phyloP scores from a whole-genome alignment of 2,113 vertebrate species.

The Spheniscus mendiculus region DNA sequence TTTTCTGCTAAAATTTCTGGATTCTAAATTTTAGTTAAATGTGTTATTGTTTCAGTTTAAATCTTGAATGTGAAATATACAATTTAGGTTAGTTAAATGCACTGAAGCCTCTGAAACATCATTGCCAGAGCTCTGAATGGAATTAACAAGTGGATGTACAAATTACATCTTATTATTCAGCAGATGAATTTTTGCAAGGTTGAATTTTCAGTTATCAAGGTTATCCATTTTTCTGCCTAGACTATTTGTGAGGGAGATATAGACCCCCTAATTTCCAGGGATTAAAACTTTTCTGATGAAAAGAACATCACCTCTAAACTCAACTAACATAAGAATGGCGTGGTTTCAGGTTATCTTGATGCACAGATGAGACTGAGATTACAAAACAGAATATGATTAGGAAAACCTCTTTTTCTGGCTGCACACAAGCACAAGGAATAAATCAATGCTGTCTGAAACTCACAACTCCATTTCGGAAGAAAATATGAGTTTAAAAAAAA shows the following conservation, averaged over 20 bases:
- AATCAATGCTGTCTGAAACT: background rate
- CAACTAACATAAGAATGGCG: background rate
- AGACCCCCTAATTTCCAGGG: background rate
- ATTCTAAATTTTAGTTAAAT: background rate
- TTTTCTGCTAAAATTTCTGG: background rate
- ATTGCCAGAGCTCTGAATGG: background rate
- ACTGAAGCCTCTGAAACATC: background rate
- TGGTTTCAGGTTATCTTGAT: background rate
- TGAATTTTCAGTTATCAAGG: constrained; percentile 46
- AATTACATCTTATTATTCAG: constrained; percentile 51
- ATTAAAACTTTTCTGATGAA: constrained; percentile 17
- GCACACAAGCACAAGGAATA: background rate
- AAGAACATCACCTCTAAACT: constrained; percentile 2
- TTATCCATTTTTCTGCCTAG: constrained; percentile 20
- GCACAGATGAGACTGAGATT: background rate
- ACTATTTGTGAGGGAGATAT: background rate
- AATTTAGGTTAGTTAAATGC: constrained; percentile 3
- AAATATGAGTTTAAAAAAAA: background rate
- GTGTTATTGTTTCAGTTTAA: background rate
- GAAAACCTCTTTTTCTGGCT: background rate
- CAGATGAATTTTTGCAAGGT: constrained; percentile 39
- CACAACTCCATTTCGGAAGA: background rate
- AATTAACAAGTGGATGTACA: constrained; percentile 40
- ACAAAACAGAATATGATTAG: background rate
- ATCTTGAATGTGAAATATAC: background rate